Evolutionary conservation across 2,888 invertebrate species (phyloP).

Genomic region (Ypsolopha sequella): DNA sequence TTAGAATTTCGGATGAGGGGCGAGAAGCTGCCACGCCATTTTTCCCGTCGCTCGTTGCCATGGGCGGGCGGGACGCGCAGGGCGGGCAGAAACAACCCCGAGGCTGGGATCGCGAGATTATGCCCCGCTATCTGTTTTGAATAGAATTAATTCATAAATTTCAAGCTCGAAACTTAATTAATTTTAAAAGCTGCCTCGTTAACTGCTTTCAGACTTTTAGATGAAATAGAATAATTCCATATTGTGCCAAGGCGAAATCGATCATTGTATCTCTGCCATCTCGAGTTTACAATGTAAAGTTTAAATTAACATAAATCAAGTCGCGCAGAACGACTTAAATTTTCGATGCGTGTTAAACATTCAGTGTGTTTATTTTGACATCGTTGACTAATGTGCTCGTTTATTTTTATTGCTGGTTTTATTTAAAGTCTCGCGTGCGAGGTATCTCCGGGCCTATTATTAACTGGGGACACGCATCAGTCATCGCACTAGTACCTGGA

Average conservation of each 20-base stretch:
- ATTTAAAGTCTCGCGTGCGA: constrained; percentile 52
- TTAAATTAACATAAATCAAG: constrained; percentile 2
- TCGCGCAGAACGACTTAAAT: constrained; percentile 13
- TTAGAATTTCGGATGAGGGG: constrained; percentile 67
- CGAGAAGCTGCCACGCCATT: constrained; percentile 60
- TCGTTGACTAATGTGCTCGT: constrained; percentile 63
- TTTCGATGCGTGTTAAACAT: constrained; percentile 37
- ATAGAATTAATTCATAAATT: constrained; percentile 37
- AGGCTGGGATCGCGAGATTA: constrained; percentile 39
- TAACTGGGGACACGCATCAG: constrained; percentile 58
- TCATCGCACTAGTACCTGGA: constrained; percentile 55
- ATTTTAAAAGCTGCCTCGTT: constrained; percentile 22
- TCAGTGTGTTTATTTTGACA: constrained; percentile 61
- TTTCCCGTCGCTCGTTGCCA: constrained; percentile 33
- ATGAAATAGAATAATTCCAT: background rate
- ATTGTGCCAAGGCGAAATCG: background rate
- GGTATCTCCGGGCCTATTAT: constrained; percentile 52
- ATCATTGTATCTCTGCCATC: background rate
- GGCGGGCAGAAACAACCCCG: constrained; percentile 13
- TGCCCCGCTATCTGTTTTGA: constrained; percentile 41
- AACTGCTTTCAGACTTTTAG: constrained; percentile 21
- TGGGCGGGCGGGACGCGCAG: constrained; percentile 19
- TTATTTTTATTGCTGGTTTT: constrained; percentile 65
- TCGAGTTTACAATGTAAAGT: constrained; percentile 2
- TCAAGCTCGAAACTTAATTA: constrained; percentile 20